Percentiles rank a stretch among this genome's conserved stretches.
Conservation (phyloP, 2,888 invertebrate species). For the Erebia palarica region DNA sequence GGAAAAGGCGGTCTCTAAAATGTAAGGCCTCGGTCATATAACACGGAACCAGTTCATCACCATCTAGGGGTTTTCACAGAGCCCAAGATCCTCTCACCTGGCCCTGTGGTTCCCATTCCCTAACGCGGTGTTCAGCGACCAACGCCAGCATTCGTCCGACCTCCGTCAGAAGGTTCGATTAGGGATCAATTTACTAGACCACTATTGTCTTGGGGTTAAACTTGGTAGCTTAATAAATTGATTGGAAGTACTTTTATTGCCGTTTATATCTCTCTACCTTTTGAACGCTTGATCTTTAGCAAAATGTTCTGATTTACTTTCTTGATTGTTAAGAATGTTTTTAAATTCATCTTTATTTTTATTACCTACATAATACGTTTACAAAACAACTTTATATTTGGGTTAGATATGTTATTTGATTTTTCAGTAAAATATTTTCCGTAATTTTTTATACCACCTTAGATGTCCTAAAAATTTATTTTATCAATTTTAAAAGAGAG, state of each 20-base stretch:
- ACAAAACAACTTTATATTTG: too few relatives aligned
- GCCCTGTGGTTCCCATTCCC: conserved; percentile 84
- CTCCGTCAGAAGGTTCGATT: conserved; percentile 77
- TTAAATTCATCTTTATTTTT: too few relatives aligned
- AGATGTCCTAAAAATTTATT: neutral
- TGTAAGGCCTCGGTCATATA: neutral
- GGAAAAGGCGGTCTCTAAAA: neutral
- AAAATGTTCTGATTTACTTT: too few relatives aligned
- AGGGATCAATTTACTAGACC: conserved; percentile 36
- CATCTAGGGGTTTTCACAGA: conserved; percentile 71
- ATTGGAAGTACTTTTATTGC: conserved; percentile 11
- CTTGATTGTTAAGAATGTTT: too few relatives aligned
- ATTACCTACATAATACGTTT: too few relatives aligned
- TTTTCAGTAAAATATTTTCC: neutral
- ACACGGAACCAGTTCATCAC: conserved; percentile 40
- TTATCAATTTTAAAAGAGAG: conserved; percentile 31
- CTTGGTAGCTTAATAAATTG: conserved; percentile 40
- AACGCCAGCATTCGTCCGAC: conserved; percentile 74
- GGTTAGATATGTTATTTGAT: neutral
- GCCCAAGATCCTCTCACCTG: conserved; percentile 80
- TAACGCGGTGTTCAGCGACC: conserved; percentile 82
- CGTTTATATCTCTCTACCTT: conserved; percentile 33
- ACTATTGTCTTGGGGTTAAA: conserved; percentile 38
- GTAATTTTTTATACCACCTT: neutral
- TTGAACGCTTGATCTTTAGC: neutral